phyloP scores from a whole-genome alignment of 2,797 vertebrate species.

The Jordanella pulchra region DNA sequence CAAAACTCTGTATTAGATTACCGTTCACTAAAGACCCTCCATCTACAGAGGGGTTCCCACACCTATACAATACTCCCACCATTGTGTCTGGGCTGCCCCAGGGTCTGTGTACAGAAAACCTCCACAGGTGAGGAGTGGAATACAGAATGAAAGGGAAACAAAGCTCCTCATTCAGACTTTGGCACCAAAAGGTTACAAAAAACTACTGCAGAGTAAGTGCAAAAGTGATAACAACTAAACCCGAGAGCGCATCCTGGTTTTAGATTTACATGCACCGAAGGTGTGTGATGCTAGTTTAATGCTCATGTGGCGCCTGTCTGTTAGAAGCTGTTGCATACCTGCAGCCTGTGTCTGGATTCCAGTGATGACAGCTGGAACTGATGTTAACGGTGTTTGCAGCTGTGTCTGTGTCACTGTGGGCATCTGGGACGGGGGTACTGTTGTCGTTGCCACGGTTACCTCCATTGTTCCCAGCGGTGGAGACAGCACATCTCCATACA shows the following conservation, averaged over 20 bases:
- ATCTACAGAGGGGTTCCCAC: neutral
- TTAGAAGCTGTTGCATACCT: conserved; percentile 41
- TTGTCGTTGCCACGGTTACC: conserved; percentile 73
- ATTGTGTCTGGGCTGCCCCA: neutral
- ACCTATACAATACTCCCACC: neutral
- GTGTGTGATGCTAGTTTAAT: neutral
- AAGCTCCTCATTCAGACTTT: neutral
- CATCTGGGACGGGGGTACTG: neutral
- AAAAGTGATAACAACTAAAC: neutral
- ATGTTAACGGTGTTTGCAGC: conserved; percentile 23
- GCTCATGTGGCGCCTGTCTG: neutral
- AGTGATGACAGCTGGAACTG: conserved; percentile 20
- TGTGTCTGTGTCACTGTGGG: conserved; percentile 32
- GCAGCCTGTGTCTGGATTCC: conserved; percentile 55
- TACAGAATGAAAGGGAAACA: neutral
- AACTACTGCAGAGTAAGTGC: neutral
- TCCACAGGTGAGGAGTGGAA: neutral
- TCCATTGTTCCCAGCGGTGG: conserved; percentile 80
- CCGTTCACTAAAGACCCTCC: neutral
- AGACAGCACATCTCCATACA: conserved; percentile 82
- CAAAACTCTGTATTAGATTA: neutral
- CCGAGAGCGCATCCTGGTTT: neutral
- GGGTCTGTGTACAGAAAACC: conserved; percentile 1
- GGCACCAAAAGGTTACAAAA: neutral
- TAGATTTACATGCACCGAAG: too few species aligned